Conservation (phyloP, 1,140 invertebrate genomes). For the Drepana arcuata region DNA sequence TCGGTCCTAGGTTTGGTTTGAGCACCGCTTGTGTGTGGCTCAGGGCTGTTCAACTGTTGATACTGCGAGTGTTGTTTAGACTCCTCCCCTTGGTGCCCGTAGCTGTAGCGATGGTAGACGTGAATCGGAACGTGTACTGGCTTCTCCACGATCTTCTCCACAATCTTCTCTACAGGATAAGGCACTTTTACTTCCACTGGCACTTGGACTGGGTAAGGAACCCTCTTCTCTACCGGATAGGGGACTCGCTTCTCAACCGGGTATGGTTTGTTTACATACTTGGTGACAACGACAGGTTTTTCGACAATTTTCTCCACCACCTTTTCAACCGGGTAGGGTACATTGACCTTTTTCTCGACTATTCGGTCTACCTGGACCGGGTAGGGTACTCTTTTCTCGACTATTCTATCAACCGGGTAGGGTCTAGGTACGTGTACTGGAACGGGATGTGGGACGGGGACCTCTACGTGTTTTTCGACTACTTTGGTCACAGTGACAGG, state of each 20-base stretch:
- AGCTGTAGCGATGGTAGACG: conserved; percentile 26
- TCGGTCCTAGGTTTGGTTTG: too few relatives aligned
- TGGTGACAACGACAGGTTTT: conserved; percentile 66
- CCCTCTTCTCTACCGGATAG: conserved; percentile 68
- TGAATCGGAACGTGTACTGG: conserved; percentile 44
- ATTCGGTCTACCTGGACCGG: conserved; percentile 70
- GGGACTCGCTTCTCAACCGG: conserved; percentile 63
- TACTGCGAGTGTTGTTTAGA: conserved; percentile 4
- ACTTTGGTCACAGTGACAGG: conserved; percentile 72
- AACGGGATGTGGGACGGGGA: conserved; percentile 65
- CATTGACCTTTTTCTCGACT: conserved; percentile 69
- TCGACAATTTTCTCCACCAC: conserved; percentile 69
- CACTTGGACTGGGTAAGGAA: conserved; percentile 71
- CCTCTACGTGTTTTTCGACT: conserved; percentile 70
- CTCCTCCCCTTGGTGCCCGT: conserved; percentile 2
- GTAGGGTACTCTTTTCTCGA: conserved; percentile 72
- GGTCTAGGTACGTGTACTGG: conserved; percentile 59
- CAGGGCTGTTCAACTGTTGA: conserved; percentile 1
- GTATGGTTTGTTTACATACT: conserved; percentile 67
- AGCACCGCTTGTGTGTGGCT: too few relatives aligned
- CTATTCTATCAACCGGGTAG: conserved; percentile 69
- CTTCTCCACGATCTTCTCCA: conserved; percentile 63
- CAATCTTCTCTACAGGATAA: conserved; percentile 67
- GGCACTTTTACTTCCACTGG: conserved; percentile 70
- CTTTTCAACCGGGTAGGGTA: conserved; percentile 71